Conservation (phyloP, 2,888 invertebrate species). For the Chloroclystis v-ata region DNA sequence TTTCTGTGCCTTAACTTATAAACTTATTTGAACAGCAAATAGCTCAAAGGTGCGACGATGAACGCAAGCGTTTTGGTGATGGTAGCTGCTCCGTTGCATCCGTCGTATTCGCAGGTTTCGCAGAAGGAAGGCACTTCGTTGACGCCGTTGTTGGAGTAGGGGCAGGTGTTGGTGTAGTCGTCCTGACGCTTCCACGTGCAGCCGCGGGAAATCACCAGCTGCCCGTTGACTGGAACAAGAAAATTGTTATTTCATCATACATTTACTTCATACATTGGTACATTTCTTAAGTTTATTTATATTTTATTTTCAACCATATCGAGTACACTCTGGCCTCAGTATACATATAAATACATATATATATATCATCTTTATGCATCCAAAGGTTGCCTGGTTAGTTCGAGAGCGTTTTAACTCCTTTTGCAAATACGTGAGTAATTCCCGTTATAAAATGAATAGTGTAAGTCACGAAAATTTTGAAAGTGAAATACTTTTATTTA, state of each 20-base stretch:
- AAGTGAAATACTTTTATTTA: too few relatives aligned
- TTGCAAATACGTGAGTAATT: too few relatives aligned
- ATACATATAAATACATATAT: too few relatives aligned
- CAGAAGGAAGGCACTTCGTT: constrained; percentile 79
- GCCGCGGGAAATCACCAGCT: constrained; percentile 73
- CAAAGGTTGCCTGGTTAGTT: too few relatives aligned
- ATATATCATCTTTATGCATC: too few relatives aligned
- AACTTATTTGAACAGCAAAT: constrained; percentile 64
- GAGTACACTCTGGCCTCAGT: too few relatives aligned
- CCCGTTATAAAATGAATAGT: too few relatives aligned
- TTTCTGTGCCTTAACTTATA: constrained; percentile 8
- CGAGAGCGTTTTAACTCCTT: too few relatives aligned
- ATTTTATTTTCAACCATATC: too few relatives aligned
- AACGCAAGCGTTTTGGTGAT: constrained; percentile 65
- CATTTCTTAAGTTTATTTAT: too few relatives aligned
- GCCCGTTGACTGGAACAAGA: constrained; percentile 69
- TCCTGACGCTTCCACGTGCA: constrained; percentile 79
- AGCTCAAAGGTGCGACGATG: constrained; percentile 56
- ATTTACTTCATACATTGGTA: neutral
- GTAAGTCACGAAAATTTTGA: too few relatives aligned
- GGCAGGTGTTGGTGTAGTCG: constrained; percentile 72
- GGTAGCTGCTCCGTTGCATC: constrained; percentile 80
- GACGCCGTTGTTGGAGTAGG: constrained; percentile 63
- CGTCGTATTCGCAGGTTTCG: constrained; percentile 82
- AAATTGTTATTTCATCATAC: neutral